Conservation (phyloP, 2,888 invertebrate species). For the Trachelus tabidus region DNA sequence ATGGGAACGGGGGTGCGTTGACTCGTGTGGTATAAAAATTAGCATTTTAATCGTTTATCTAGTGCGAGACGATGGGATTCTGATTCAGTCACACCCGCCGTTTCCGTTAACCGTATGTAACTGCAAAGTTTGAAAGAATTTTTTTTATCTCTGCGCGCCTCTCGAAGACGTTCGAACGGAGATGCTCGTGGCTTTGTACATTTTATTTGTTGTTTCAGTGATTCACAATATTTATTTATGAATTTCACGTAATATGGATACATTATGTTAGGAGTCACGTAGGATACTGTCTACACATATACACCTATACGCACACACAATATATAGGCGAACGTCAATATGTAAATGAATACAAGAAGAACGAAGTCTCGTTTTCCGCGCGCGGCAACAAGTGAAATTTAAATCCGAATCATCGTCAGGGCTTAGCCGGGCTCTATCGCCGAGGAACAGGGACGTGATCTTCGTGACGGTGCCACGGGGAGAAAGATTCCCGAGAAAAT, state of each 20-base stretch:
- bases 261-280: neutral
- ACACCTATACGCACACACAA: neutral
- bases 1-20: slow-evolving; percentile 8
- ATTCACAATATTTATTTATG: neutral
- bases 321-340: neutral
- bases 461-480: neutral
- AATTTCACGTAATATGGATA: neutral
- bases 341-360: slow-evolving; percentile 2
- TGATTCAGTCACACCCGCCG: slow-evolving; percentile 38
- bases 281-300: neutral
- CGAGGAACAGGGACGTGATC: neutral
- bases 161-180: neutral
- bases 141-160: neutral
- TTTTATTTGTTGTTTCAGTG: neutral
- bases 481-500: neutral
- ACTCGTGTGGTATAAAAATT: slow-evolving; percentile 29
- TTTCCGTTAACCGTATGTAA: slow-evolving; percentile 26
- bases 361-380: neutral
- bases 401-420: slow-evolving; percentile 15
- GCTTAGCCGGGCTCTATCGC: slow-evolving; percentile 3
- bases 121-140: slow-evolving; percentile 1
- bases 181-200: neutral
- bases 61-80: slow-evolving; percentile 30
- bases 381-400: slow-evolving; percentile 22
- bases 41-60: slow-evolving; percentile 53